Conservation (phyloP, 1,140 invertebrate species). For the Eciton burchellii region DNA sequence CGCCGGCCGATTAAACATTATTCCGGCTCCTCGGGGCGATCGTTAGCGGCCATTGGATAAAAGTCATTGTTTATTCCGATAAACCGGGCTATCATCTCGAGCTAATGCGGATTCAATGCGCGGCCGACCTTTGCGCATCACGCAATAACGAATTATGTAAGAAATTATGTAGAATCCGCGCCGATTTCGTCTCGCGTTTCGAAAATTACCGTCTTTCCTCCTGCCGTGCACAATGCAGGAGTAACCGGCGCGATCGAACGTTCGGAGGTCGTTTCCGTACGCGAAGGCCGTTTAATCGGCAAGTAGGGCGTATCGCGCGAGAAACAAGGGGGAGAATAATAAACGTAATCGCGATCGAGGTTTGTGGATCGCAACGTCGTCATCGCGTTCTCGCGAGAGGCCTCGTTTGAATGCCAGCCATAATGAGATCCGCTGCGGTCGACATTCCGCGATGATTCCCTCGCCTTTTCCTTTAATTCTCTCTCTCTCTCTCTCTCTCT, state of each 20-base stretch:
- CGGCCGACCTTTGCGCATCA: not conserved
- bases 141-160: not conserved
- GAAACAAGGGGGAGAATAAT: conserved; percentile 11
- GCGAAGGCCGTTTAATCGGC: not conserved
- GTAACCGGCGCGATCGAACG: not conserved
- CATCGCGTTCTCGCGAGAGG: conserved; percentile 24
- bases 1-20: conserved; percentile 6
- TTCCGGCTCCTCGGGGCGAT: not conserved
- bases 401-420: conserved; percentile 47
- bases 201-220: too few relatives aligned
- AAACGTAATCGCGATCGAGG: conserved; percentile 5
- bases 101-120: not conserved
- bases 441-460: conserved; percentile 8
- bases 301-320: not conserved
- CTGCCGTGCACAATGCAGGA: too few relatives aligned
- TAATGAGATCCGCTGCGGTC: conserved; percentile 42
- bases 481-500: not conserved
- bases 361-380: conserved; percentile 26
- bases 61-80: not conserved
- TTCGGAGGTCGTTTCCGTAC: not conserved
- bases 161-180: not conserved
- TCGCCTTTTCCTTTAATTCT: conserved; percentile 1
- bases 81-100: not conserved
- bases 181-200: not conserved
- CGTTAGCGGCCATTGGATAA: conserved; percentile 29